These are phyloP conservation scores for Melanotaenia trifasciata DNA, from an alignment of 2,797 vertebrate species.

Conservation along the genomic window DNA sequence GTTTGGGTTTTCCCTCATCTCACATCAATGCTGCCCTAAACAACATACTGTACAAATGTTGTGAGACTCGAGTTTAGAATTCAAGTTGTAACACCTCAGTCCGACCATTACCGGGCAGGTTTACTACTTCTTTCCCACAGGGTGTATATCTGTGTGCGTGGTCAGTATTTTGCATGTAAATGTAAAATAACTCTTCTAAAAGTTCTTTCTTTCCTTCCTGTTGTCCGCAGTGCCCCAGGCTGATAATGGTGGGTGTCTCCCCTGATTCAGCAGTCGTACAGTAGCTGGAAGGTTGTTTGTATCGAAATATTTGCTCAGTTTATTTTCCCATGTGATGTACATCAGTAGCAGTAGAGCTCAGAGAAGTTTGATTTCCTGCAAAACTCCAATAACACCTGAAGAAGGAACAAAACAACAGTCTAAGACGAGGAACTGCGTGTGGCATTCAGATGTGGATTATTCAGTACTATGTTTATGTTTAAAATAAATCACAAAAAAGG, in stretches of 20 bases:
- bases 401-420: too few relatives aligned
- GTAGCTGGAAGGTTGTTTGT: not conserved
- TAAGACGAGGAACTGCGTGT: too few relatives aligned
- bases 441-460: too few relatives aligned
- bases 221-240: constrained; percentile 79
- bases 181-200: not conserved
- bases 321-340: not conserved
- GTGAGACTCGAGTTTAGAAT: too few relatives aligned
- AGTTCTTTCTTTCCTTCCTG: constrained; percentile 46
- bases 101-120: too few relatives aligned
- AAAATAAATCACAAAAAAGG: too few relatives aligned
- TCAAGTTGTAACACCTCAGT: too few relatives aligned
- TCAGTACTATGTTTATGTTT: too few relatives aligned
- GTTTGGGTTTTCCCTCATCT: not conserved
- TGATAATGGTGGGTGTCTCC: constrained; percentile 85
- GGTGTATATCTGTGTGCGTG: not conserved
- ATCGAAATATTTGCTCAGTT: not conserved
- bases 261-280: not conserved
- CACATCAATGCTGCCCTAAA: not conserved
- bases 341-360: too few relatives aligned
- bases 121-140: not conserved
- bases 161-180: not conserved
- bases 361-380: too few relatives aligned
- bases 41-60: not conserved
- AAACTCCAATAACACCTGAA: too few relatives aligned